Base-by-base conservation (phyloP, 1,140 invertebrate species). In the Anagrus nilaparvatae region DNA sequence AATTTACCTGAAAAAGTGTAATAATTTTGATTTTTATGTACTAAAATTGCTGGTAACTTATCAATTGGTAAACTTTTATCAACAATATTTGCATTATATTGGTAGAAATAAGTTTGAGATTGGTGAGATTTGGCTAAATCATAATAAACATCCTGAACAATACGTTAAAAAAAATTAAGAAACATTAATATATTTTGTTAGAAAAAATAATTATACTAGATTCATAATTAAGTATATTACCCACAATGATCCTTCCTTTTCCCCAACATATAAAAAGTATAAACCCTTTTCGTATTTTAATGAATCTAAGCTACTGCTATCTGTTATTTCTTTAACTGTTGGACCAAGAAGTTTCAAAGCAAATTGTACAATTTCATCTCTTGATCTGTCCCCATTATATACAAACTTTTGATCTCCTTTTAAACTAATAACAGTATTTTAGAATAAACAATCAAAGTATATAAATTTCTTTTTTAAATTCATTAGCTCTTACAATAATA, bases 281-380 rank as follows among this genome's bases (percentile, higher is more conserved):
- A 91, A 73, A 36, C 78, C 73, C 53, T 84, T 82, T n/a, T 76
- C 69, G 45, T 73, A 76, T 59, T 84, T 83, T 2, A 85, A 69
- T 50, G 76, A 77, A 30, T 81, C 75, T 43, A 92, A 75, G 53
- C 84, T 87, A 46, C 87, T 80, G 14, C 77, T 67, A 59, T 77
- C 79, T 14, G 79, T 81, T n/a, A 94, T 71, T 51, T 78, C 73
- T 55, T 87, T 79, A 3, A 95, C 80, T 4, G 87, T 77, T 7
- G 90, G 88, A 30, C 90, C 87, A 44, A 79, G 78, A 73, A 96
- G 84, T 56, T 92, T 74, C 42, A 84, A 63, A 5, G 89, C 90
- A 78, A 96, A 99, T 53, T 91, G 85, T 0, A 97, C 76, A 48
- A 99, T 85, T 46, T 93, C 88, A 46, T 95, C 87, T 54, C 84